Evolutionary conservation across 2,888 invertebrate genomes (phyloP).

Genomic region (Pachymerium ferrugineum): DNA sequence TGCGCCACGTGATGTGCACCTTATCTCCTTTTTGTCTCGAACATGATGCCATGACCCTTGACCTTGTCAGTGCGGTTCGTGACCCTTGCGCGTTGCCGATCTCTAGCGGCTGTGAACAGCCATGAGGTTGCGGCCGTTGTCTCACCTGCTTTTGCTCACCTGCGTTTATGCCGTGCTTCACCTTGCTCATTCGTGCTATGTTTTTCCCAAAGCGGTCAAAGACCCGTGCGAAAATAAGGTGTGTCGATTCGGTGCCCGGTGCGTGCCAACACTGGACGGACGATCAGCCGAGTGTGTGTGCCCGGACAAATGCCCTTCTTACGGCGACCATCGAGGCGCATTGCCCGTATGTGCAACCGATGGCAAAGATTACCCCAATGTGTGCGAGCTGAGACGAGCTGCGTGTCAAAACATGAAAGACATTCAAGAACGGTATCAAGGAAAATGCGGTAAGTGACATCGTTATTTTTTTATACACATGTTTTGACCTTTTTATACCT

Average conservation of each 20-base stretch:
- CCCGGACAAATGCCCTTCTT: conserved; percentile 69
- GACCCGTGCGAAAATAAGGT: conserved; percentile 65
- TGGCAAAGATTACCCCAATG: conserved; percentile 49
- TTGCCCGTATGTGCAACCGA: conserved; percentile 63
- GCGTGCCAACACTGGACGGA: conserved; percentile 61
- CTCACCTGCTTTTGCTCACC: conserved; percentile 24
- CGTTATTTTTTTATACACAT: conserved; percentile 19
- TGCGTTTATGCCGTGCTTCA: not conserved
- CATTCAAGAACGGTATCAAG: conserved; percentile 49
- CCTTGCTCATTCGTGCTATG: conserved; percentile 49
- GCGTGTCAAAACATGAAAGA: conserved; percentile 48
- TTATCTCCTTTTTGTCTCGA: conserved; percentile 33
- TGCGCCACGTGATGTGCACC: conserved; percentile 29
- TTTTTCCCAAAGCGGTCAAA: conserved; percentile 59
- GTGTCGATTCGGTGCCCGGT: conserved; percentile 66
- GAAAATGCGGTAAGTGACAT: conserved; percentile 50
- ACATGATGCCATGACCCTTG: conserved; percentile 37
- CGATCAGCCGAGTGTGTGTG: conserved; percentile 69
- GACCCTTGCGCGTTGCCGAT: not conserved
- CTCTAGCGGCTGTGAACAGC: conserved; percentile 16
- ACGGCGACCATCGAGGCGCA: conserved; percentile 75
- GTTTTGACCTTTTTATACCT: too few species aligned
- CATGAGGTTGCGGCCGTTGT: not conserved
- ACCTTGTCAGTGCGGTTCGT: conserved; percentile 34
- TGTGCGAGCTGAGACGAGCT: conserved; percentile 47